These are phyloP conservation scores for Epinotia brunnichana DNA, from an alignment of 2,888 invertebrate species.

Conservation along the genomic window DNA sequence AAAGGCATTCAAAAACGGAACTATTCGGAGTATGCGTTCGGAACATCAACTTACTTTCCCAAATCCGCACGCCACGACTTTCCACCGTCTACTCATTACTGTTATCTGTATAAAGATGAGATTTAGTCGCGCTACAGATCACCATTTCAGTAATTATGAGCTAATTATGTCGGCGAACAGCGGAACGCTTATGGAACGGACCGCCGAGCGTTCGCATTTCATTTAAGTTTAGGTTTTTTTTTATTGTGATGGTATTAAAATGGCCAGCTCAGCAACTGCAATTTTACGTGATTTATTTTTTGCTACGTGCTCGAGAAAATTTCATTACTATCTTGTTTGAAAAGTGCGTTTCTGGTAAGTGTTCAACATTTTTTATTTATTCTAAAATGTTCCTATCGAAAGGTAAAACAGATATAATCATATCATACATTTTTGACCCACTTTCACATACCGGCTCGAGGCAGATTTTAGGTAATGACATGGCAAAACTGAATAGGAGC, in stretches of 20 bases:
- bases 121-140: conserved; percentile 64
- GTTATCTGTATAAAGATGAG: conserved; percentile 64
- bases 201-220: conserved; percentile 55
- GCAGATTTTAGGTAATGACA: conserved; percentile 15
- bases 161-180: conserved; percentile 67
- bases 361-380: neutral
- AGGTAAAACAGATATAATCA: neutral
- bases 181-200: conserved; percentile 60
- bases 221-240: conserved; percentile 49
- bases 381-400: neutral
- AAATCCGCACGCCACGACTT: conserved; percentile 64
- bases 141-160: conserved; percentile 70
- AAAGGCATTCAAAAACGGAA: conserved; percentile 60
- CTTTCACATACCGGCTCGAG: neutral
- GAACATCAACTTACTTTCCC: conserved; percentile 66
- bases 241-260: conserved; percentile 11
- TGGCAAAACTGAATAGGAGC: neutral
- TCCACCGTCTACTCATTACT: conserved; percentile 55
- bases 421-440: neutral
- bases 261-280: conserved; percentile 5
- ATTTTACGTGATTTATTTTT: no score
- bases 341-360: neutral
- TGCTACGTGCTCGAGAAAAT: neutral
- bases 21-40: conserved; percentile 61
- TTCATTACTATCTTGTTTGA: neutral